These are phyloP conservation scores for Spinibarbus caldwelli DNA, from an alignment of 2,797 vertebrate genomes.

Conservation along the genomic window DNA sequence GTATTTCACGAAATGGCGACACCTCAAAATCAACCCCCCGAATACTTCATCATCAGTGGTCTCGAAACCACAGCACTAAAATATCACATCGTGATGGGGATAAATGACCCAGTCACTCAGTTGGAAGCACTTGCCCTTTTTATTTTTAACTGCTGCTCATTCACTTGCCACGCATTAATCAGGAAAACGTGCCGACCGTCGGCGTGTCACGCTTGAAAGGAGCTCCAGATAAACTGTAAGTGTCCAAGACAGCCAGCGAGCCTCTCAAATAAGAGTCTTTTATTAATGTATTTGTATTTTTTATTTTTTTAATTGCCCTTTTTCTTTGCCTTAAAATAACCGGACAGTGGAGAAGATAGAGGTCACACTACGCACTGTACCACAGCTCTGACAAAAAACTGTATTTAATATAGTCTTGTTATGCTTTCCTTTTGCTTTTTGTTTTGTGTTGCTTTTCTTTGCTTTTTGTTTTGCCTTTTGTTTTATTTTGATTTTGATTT, in stretches of 20 bases:
- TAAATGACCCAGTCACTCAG: conserved; percentile 77
- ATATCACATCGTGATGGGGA: conserved; percentile 72
- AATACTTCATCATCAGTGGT: conserved; percentile 67
- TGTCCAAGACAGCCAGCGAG: conserved; percentile 65
- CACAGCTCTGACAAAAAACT: neutral
- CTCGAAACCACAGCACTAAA: conserved; percentile 63
- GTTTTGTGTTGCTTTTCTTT: too few species aligned
- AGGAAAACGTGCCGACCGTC: conserved; percentile 41
- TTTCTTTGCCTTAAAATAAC: neutral
- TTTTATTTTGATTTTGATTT: neutral
- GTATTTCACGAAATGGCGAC: conserved; percentile 17
- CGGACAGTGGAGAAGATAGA: neutral
- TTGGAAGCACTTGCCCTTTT: conserved; percentile 71
- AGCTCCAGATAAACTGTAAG: neutral
- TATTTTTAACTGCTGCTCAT: conserved; percentile 70
- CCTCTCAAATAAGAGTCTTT: neutral
- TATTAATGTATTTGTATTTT: neutral
- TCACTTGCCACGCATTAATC: conserved; percentile 73
- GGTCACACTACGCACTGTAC: neutral
- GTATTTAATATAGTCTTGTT: neutral
- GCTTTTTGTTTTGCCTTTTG: neutral
- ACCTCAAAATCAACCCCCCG: conserved; percentile 46
- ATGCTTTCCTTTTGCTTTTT: too few species aligned
- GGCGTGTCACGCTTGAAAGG: neutral
- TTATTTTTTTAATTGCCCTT: neutral